These are phyloP conservation scores for Macropis europaea DNA, from an alignment of 2,888 invertebrate species.

Conservation along the genomic window DNA sequence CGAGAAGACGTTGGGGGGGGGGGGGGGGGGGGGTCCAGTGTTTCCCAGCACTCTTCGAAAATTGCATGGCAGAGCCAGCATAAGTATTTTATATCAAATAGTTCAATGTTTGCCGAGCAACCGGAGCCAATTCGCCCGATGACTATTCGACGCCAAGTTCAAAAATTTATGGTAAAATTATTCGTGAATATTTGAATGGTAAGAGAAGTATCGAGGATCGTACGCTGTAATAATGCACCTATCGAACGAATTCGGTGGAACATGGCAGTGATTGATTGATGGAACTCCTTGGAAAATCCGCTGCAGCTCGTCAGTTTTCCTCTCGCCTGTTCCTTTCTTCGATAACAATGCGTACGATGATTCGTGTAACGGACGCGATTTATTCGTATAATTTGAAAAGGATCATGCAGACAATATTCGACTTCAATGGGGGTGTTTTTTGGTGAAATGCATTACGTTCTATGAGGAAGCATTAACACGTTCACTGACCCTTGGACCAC, in stretches of 20 bases:
- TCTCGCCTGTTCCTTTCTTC: conserved; percentile 15
- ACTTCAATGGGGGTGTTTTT: no score
- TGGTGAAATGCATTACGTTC: no score
- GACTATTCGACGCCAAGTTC: conserved; percentile 67
- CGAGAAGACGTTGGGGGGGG: not conserved
- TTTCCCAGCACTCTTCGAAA: conserved; percentile 69
- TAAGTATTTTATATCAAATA: conserved; percentile 71
- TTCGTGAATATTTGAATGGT: conserved; percentile 59
- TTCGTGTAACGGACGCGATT: no score
- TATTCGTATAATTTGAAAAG: no score
- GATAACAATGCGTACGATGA: no score
- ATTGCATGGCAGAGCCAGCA: conserved; percentile 68
- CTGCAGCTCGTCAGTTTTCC: conserved; percentile 10
- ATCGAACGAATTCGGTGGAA: conserved; percentile 6
- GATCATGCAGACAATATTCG: no score
- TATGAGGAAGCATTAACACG: no score
- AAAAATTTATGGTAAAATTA: conserved; percentile 71
- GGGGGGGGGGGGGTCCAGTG: conserved; percentile 40
- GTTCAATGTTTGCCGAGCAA: conserved; percentile 69
- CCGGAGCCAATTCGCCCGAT: conserved; percentile 69
- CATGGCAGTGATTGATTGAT: conserved; percentile 43
- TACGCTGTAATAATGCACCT: conserved; percentile 42
- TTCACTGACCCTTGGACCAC: no score
- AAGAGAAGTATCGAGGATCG: conserved; percentile 47
- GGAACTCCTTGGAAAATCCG: conserved; percentile 28